Base-by-base conservation (phyloP, 2,888 invertebrate genomes). In the Melanargia galathea region DNA sequence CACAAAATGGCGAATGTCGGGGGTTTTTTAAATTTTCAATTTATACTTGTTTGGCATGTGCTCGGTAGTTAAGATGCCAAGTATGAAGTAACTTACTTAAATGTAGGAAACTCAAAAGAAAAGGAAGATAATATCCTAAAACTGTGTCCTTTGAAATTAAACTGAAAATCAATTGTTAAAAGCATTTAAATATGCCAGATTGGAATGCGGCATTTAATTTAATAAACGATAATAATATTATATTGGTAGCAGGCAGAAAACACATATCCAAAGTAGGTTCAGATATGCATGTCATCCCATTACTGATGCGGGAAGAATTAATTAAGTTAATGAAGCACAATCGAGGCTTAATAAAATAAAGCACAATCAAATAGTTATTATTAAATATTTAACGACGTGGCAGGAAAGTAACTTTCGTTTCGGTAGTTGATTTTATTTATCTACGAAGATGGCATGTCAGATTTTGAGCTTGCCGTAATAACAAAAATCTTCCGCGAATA, bases 291-390 rank as follows among this genome's bases (percentile, higher is more conserved):
- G 51, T 51, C 30, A 24, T 46, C 46, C 51, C 51, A 51, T 51
- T 51, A 51, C 26, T 11, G 51, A 11, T 26, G 30, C 30, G 26
- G 30, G 30, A 1, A 6, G 51, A 51, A 51, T 51, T n/a, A n/a
- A n/a, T n/a, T 51, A 51, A 51, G 30, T 51, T 51, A 51, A 51
- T 51, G 51, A 51, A 30, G 10, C 51, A 33, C 51, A 33, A 30
- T 51, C 18, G 16, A 30, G 10, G 18, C 18, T 18, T 5, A 16
- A n/a, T n/a, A n/a, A n/a, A n/a, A n/a, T n/a, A n/a, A n/a, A n/a
- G n/a, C n/a, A n/a, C n/a, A n/a, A n/a, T n/a, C n/a, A n/a, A n/a
- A n/a, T n/a, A n/a, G n/a, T n/a, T 2, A 51, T 30, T 30, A 51
- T 51, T 33, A 13, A 33, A 33, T 51, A 51, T 33, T 51, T 30